Percentiles rank a stretch among this genome's conserved stretches.
Evolutionary conservation across 2,797 vertebrate species (phyloP).

Genomic region (Momotus momota): DNA sequence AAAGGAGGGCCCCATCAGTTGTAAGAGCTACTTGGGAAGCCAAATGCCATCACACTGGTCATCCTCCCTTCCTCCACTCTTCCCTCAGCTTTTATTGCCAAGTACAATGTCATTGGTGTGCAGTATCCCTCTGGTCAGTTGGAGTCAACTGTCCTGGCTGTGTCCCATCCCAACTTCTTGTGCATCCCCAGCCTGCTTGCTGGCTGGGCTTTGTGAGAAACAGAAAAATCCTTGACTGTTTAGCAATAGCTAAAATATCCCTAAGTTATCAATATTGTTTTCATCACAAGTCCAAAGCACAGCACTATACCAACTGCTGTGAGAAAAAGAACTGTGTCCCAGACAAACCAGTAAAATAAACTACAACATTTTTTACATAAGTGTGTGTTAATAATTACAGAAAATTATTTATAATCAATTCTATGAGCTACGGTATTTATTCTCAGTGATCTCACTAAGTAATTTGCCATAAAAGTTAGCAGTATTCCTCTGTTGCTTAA

Average conservation of each 20-base stretch:
- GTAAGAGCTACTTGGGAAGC: background rate
- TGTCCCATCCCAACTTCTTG: background rate
- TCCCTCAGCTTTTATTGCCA: background rate
- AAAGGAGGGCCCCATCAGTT: background rate
- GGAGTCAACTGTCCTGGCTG: background rate
- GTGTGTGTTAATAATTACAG: background rate
- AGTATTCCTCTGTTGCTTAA: background rate
- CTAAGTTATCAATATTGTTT: fast-evolving
- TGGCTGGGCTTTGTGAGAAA: background rate
- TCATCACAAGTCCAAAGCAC: background rate
- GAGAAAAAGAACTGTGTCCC: background rate
- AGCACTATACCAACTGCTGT: fast-evolving
- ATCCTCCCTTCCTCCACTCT: background rate
- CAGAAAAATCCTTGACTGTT: background rate
- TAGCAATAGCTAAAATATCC: background rate
- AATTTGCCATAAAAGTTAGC: background rate
- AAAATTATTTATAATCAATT: background rate
- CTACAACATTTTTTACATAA: background rate
- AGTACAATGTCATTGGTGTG: background rate
- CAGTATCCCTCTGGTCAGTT: background rate
- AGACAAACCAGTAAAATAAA: background rate
- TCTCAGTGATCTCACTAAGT: background rate
- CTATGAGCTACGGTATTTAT: background rate
- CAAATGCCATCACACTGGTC: background rate
- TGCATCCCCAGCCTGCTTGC: background rate